Evolutionary conservation across 2,113 vertebrate species (phyloP), one percentile per base, ranked within the genome.

Genomic region (Crypturellus undulatus): DNA sequence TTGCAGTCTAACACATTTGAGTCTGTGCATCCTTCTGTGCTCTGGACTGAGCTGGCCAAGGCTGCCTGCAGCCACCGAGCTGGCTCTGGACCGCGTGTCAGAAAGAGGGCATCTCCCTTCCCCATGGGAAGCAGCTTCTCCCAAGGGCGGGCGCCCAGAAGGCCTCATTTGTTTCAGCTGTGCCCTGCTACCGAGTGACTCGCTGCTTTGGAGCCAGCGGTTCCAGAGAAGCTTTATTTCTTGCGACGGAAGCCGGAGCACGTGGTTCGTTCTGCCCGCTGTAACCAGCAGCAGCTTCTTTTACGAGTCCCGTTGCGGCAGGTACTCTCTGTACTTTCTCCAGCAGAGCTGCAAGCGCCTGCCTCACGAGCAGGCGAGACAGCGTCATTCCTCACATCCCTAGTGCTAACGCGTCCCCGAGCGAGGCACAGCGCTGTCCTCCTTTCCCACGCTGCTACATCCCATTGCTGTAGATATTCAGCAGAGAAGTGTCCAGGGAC

Each of bases 361-460:
- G 26, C 68, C 52, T 40, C 63, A n/a, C 26, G 2, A 5, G 30
- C 45, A 25, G 49, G 28, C n/a, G 2, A 15, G 10, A 56, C 62
- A 38, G 25, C 59, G 69, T 1, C 19, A 9, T 8, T 34, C 56
- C 83, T 71, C 56, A 4, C 4, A 0, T 6, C 38, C 8, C 65
- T 64, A 34, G 7, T 36, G 73, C 43, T 18, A 40, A 14, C 19
- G 24, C 38, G 6, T 3, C 28, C 3, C 2, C 54, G 30, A 67
- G 43, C 5, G 24, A 63, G 42, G 34, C 25, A 2, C 22, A 42
- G 6, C 2, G 0, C 10, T 17, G 10, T 8, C 16, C 17, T 43
- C 45, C 20, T n/a, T 13, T n/a, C 26, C 20, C 36, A 14, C 28
- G 24, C 13, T 83, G 15, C 1, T 0, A 18, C 9, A 43, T 34